Conservation (phyloP, 2,113 vertebrate genomes). For the Leuciscus idus region DNA sequence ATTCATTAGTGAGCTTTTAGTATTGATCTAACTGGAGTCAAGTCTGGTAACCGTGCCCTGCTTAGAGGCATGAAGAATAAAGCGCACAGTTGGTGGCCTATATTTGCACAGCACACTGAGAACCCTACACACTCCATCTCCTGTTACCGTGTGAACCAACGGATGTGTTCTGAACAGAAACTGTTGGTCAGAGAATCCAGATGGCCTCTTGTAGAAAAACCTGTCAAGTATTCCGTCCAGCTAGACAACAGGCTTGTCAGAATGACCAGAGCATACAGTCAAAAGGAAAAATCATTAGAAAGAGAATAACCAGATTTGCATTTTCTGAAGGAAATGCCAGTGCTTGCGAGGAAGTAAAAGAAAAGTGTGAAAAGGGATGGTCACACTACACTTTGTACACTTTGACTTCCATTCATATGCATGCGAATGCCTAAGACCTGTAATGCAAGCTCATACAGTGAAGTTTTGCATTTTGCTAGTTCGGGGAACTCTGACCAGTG, state of each 20-base stretch:
- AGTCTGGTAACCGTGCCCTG: not conserved
- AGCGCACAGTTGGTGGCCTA: slow-evolving; percentile 48
- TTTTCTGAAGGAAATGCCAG: not conserved
- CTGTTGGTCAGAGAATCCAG: slow-evolving; percentile 30
- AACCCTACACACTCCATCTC: slow-evolving; percentile 23
- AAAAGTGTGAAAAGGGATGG: not conserved
- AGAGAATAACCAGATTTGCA: not conserved
- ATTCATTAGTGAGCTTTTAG: slow-evolving; percentile 9
- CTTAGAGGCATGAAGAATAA: slow-evolving; percentile 24
- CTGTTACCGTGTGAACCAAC: not conserved
- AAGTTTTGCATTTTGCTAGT: not conserved
- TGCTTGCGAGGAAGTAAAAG: not conserved
- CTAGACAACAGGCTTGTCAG: slow-evolving; percentile 21
- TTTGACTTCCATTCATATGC: not conserved
- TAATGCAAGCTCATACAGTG: not conserved
- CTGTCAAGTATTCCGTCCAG: slow-evolving; percentile 13
- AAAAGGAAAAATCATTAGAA: not conserved
- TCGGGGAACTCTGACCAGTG: not conserved
- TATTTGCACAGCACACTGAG: slow-evolving; percentile 29
- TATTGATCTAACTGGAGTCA: not conserved
- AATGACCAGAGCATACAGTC: not conserved
- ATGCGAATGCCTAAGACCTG: not conserved
- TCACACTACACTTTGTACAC: not conserved
- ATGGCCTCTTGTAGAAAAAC: slow-evolving; percentile 42
- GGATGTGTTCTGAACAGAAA: slow-evolving; percentile 25